Evolutionary conservation across 2,888 invertebrate genomes (phyloP).

Genomic region (Napeogenes sylphis): DNA sequence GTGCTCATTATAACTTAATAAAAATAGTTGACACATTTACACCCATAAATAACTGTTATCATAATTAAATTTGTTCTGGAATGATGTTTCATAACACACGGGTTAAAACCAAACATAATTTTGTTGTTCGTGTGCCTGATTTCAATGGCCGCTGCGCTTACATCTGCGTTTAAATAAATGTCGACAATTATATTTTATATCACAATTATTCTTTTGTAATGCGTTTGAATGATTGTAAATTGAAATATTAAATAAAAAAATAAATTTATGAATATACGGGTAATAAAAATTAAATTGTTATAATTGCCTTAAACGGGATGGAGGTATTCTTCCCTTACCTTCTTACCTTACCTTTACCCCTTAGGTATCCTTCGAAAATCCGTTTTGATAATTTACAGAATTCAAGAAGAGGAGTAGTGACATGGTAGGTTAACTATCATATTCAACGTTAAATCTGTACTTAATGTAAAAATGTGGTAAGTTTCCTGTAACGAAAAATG

Average conservation of each 20-base stretch:
- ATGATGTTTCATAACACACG: constrained; percentile 44
- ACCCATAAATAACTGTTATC: constrained; percentile 12
- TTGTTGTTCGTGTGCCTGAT: constrained; percentile 58
- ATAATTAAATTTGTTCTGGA: constrained; percentile 41
- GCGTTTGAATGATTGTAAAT: constrained; percentile 41
- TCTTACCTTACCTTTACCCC: too few species aligned
- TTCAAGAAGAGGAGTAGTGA: too few species aligned
- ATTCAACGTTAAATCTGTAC: too few species aligned
- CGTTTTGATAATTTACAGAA: too few species aligned
- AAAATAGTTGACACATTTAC: constrained; percentile 17
- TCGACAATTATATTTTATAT: background rate
- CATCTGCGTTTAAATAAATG: constrained; percentile 39
- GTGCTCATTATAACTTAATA: background rate
- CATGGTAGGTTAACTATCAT: too few species aligned
- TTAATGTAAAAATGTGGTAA: too few species aligned
- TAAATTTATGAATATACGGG: too few species aligned
- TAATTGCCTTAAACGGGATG: too few species aligned
- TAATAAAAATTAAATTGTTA: too few species aligned
- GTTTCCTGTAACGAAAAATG: too few species aligned
- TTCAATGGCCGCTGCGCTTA: constrained; percentile 61
- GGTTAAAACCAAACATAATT: constrained; percentile 61
- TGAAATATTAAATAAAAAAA: constrained; percentile 36
- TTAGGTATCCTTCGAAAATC: too few species aligned
- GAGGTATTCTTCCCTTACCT: too few species aligned
- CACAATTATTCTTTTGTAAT: background rate